These are phyloP conservation scores for Leucophenga maculata DNA, from an alignment of 2,888 invertebrate species.

Conservation along the genomic window DNA sequence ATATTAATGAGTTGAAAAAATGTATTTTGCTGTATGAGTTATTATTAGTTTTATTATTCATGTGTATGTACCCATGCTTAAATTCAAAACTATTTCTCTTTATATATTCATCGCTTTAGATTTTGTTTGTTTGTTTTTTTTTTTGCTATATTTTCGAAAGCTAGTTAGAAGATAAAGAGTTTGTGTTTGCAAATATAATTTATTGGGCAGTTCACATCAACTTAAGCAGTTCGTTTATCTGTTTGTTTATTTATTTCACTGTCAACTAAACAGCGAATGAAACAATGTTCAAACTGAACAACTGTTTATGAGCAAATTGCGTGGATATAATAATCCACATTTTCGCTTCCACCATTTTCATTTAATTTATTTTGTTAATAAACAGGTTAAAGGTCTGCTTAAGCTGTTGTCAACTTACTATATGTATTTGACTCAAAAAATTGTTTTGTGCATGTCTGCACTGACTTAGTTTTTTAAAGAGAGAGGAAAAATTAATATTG, in stretches of 20 bases:
- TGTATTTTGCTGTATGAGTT: slow-evolving; percentile 2
- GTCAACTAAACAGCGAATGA: no score
- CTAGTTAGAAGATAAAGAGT: background rate
- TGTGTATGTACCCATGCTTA: background rate
- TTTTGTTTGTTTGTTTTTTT: no score
- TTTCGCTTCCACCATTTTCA: no score
- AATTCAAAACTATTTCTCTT: slow-evolving; percentile 1
- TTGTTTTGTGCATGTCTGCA: slow-evolving; percentile 18
- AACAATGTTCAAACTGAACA: no score
- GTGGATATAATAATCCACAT: no score
- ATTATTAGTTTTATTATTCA: slow-evolving; percentile 27
- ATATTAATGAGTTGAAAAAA: slow-evolving; percentile 32
- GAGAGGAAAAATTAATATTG: slow-evolving; percentile 15
- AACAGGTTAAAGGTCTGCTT: no score
- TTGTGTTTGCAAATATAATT: slow-evolving; percentile 39
- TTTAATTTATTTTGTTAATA: no score
- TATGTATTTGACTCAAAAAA: slow-evolving; percentile 34
- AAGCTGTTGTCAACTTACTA: no score
- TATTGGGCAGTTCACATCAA: no score
- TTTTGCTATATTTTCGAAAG: slow-evolving; percentile 32
- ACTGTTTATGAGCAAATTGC: no score
- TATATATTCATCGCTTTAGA: slow-evolving; percentile 30
- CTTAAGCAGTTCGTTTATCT: no score
- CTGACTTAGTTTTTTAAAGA: background rate
- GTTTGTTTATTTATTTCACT: no score